These are phyloP conservation scores for Calidris pugnax DNA, from an alignment of 2,113 vertebrate genomes.

Conservation along the genomic window DNA sequence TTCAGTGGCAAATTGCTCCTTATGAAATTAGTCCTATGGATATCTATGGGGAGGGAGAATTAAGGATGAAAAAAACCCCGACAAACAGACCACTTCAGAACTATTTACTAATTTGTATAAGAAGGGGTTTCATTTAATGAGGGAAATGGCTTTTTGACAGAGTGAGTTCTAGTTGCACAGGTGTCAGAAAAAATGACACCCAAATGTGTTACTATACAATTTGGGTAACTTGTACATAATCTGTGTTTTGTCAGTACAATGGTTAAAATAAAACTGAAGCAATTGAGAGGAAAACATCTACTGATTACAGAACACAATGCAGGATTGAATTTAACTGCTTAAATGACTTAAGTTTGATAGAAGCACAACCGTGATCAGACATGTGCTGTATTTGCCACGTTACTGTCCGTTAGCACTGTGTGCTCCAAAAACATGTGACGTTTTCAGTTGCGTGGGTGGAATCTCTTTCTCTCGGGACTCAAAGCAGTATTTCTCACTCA, in stretches of 20 bases:
- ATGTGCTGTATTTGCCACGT: not conserved
- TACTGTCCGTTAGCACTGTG: not conserved
- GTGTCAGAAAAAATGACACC: not conserved
- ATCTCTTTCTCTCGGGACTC: not conserved
- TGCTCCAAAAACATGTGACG: not conserved
- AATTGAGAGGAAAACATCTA: not conserved
- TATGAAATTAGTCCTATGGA: not conserved
- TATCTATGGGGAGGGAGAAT: not conserved
- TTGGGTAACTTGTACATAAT: not conserved
- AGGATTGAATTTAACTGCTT: not conserved
- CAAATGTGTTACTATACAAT: not conserved
- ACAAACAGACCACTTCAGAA: not conserved
- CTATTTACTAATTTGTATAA: not conserved
- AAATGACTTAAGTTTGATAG: not conserved
- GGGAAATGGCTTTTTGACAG: not conserved
- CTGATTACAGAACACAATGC: not conserved
- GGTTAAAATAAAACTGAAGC: not conserved
- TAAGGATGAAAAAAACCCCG: not conserved
- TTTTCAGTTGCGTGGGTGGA: not conserved
- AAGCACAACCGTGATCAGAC: not conserved
- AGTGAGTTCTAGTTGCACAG: not conserved
- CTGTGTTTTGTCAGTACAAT: not conserved
- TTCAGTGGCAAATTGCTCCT: not conserved
- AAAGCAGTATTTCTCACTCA: not conserved
- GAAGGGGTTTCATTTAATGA: not conserved